Evolutionary conservation across 2,888 invertebrate genomes (phyloP).

Genomic region (Phragmatobia fuliginosa): DNA sequence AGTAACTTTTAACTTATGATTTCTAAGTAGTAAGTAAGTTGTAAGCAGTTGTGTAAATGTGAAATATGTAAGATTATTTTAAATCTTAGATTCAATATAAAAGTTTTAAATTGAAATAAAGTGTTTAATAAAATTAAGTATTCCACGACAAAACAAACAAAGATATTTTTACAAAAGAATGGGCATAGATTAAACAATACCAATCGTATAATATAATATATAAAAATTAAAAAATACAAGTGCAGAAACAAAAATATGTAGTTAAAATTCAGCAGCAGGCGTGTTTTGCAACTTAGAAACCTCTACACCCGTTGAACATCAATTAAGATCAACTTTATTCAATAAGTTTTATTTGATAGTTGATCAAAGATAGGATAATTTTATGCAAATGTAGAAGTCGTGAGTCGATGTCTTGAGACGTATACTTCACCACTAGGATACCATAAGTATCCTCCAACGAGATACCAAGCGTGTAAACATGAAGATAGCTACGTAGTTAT

Average conservation of each 20-base stretch:
- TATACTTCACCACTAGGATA: constrained; percentile 12
- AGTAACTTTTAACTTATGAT: constrained; percentile 49
- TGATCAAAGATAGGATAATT: too few relatives aligned
- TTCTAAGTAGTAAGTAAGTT: constrained; percentile 32
- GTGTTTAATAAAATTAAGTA: not conserved
- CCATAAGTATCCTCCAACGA: constrained; percentile 5
- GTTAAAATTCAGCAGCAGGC: not conserved
- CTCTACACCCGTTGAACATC: not conserved
- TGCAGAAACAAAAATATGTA: not conserved
- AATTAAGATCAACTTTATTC: not conserved
- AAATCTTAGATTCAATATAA: not conserved
- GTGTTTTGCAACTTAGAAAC: not conserved
- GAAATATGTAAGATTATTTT: too few relatives aligned
- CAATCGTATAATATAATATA: not conserved
- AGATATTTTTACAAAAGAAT: not conserved
- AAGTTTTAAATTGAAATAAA: not conserved
- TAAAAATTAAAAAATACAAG: too few relatives aligned
- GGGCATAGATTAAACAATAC: not conserved
- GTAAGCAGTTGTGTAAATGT: constrained; percentile 8
- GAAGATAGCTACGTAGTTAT: constrained; percentile 40
- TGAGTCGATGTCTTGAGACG: too few relatives aligned
- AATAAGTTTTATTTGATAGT: too few relatives aligned
- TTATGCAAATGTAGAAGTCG: too few relatives aligned
- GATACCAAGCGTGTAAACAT: constrained; percentile 34
- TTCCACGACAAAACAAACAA: not conserved